Evolutionary conservation across 2,113 vertebrate species (phyloP).

Genomic region (Xenotilapia flavipinnis): DNA sequence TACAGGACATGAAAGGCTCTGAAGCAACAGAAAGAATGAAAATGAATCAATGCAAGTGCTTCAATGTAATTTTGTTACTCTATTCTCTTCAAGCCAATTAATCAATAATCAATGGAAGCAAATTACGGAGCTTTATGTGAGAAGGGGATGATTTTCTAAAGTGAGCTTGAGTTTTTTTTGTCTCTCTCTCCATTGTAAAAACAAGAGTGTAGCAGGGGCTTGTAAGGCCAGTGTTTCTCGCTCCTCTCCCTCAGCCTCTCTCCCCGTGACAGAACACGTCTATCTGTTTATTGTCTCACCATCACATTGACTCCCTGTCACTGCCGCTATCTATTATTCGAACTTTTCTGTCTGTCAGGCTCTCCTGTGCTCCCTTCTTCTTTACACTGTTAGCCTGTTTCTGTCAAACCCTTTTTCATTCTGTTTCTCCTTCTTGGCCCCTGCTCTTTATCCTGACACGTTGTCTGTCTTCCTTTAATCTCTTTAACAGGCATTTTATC

Average conservation of each 20-base stretch:
- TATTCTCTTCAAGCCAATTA: neutral
- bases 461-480: conserved; percentile 12
- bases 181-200: neutral
- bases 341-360: conserved; percentile 30
- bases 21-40: neutral
- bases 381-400: conserved; percentile 36
- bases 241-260: neutral
- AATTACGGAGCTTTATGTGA: neutral
- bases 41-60: neutral
- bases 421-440: neutral
- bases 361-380: neutral
- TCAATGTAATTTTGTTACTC: neutral
- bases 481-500: conserved; percentile 28
- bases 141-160: neutral
- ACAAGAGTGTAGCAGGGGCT: neutral
- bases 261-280: neutral
- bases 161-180: neutral
- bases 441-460: conserved; percentile 1
- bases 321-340: conserved; percentile 39
- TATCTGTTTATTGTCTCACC: conserved; percentile 37
- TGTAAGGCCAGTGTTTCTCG: neutral
- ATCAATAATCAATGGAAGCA: conserved; percentile 27
- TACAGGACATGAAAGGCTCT: neutral
- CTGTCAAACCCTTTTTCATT: conserved; percentile 42
- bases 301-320: conserved; percentile 43